phyloP scores from a whole-genome alignment of 37 sponge, comb jelly and placozoan species.

The Ephydatia muelleri region DNA sequence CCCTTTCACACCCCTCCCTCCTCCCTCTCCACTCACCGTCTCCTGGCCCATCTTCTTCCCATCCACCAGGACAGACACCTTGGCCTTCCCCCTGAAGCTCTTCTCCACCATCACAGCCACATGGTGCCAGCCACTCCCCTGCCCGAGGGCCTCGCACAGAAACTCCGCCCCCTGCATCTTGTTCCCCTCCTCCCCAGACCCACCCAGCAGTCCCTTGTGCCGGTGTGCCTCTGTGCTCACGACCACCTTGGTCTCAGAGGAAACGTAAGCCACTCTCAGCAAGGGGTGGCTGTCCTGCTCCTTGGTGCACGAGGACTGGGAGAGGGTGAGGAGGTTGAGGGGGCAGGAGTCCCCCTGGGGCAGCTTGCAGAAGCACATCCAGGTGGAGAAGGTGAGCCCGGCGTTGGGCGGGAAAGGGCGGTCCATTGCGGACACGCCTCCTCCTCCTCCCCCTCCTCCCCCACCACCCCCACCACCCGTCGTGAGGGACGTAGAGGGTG shows the following conservation, averaged over 20 bases:
- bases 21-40: no score
- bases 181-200: no score
- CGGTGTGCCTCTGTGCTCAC: conserved; percentile 34
- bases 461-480: conserved; percentile 18
- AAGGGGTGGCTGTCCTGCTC: conserved; percentile 35
- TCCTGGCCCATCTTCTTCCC: conserved; percentile 27
- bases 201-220: neutral
- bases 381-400: conserved; percentile 80
- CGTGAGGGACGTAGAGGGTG: neutral
- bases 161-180: conserved; percentile 33
- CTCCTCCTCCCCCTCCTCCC: conserved; percentile 36
- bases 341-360: conserved; percentile 25
- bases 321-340: conserved; percentile 44
- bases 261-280: conserved; percentile 18
- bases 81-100: conserved; percentile 44
- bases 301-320: conserved; percentile 11
- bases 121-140: conserved; percentile 66
- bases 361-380: conserved; percentile 42
- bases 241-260: conserved; percentile 8
- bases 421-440: conserved; percentile 12
- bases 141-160: conserved; percentile 10
- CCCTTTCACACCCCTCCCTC: no score
- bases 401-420: conserved; percentile 74
- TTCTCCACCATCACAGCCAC: conserved; percentile 60
- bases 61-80: conserved; percentile 46